Conservation (phyloP, 2,888 invertebrate genomes). For the Microdon myrmicae region DNA sequence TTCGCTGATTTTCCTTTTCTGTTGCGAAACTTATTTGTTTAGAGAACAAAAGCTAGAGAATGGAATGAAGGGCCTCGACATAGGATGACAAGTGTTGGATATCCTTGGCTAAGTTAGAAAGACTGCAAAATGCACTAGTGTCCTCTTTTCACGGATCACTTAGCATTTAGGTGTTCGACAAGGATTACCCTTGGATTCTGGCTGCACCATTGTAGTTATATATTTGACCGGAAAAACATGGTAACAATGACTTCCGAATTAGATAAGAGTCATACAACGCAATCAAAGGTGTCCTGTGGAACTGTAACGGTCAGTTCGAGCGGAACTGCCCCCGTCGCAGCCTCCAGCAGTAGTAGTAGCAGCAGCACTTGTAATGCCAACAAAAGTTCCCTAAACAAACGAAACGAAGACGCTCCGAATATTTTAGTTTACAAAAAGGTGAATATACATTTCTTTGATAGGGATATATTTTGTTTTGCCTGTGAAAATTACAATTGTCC, state of each 20-base stretch:
- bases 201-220: too few relatives aligned
- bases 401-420: constrained; percentile 83
- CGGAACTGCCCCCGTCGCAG: constrained; percentile 11
- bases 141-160: too few relatives aligned
- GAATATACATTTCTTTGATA: too few relatives aligned
- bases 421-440: constrained; percentile 91
- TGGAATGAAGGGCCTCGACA: constrained; percentile 23
- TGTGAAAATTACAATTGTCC: not conserved
- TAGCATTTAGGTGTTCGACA: too few relatives aligned
- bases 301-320: constrained; percentile 41
- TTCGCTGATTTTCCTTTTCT: constrained; percentile 14
- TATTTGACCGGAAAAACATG: constrained; percentile 60
- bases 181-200: too few relatives aligned
- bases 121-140: constrained; percentile 3
- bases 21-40: not conserved
- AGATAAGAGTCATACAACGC: constrained; percentile 62
- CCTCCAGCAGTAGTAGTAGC: constrained; percentile 45
- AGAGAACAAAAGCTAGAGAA: constrained; percentile 4
- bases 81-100: constrained; percentile 14
- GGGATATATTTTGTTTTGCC: too few relatives aligned
- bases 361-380: constrained; percentile 53
- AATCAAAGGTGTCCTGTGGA: constrained; percentile 52
- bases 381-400: constrained; percentile 54
- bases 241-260: constrained; percentile 68
- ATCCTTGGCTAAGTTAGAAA: constrained; percentile 15